A percentile compares a stretch with the other conserved stretches of the same genome.
Evolutionary conservation across 2,888 invertebrate species (phyloP).

Genomic region (Galerucella pusilla): DNA sequence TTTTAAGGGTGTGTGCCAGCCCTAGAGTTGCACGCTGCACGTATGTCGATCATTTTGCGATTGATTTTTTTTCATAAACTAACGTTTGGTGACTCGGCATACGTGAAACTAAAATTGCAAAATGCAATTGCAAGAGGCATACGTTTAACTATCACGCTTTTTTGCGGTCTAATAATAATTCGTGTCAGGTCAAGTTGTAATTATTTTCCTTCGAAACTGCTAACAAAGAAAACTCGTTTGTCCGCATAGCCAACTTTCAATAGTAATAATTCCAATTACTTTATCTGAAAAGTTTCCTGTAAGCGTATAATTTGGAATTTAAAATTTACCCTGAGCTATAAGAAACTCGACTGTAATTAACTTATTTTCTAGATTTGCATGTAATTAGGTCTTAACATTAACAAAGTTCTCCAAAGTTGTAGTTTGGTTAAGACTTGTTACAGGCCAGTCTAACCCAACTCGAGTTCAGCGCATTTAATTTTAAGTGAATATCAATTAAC

Average conservation of each 20-base stretch:
- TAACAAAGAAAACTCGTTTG: constrained; percentile 1
- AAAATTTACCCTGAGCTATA: not conserved
- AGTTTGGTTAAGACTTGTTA: not conserved
- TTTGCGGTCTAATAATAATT: no score
- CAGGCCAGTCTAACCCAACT: no score
- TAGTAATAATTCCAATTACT: not conserved
- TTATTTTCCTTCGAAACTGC: not conserved
- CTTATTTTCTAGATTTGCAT: constrained; percentile 5
- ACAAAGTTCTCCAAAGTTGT: not conserved
- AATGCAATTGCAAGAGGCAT: no score
- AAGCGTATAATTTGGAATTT: not conserved
- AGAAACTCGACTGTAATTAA: not conserved
- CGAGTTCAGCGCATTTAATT: no score
- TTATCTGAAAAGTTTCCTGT: not conserved
- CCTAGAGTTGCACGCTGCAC: no score
- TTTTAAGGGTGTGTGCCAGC: no score
- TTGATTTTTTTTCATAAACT: no score
- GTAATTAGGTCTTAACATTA: not conserved
- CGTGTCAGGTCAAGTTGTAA: not conserved
- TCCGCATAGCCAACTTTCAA: not conserved
- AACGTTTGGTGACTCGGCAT: no score
- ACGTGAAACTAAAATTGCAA: no score
- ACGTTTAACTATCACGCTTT: no score
- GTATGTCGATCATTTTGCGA: no score
- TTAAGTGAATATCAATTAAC: no score